Evolutionary conservation across 2,797 vertebrate species (phyloP).

Genomic region (Lates japonicus): DNA sequence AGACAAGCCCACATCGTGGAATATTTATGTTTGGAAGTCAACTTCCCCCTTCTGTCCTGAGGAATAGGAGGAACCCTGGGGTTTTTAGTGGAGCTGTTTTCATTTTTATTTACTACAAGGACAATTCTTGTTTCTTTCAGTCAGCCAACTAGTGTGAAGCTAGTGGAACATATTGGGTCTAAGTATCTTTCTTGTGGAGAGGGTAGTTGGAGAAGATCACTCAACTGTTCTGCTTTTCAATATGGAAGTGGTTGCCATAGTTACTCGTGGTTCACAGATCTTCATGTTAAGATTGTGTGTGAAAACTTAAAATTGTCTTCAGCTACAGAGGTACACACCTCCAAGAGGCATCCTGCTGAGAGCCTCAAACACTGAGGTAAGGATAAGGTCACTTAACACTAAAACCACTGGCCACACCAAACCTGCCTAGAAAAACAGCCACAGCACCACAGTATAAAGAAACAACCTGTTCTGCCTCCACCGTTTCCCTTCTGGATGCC

Average conservation of each 20-base stretch:
- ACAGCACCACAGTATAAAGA: constrained; percentile 57
- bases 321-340: constrained; percentile 1
- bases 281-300: background rate
- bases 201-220: background rate
- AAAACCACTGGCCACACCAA: constrained; percentile 53
- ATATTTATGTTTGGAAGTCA: constrained; percentile 70
- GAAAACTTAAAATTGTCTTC: constrained; percentile 21
- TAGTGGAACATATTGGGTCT: background rate
- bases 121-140: constrained; percentile 9
- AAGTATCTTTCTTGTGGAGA: background rate
- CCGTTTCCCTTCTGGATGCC: constrained; percentile 23
- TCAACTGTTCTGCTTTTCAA: background rate
- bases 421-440: constrained; percentile 59
- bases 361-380: constrained; percentile 51
- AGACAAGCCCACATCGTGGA: constrained; percentile 45
- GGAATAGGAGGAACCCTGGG: constrained; percentile 8
- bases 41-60: constrained; percentile 57
- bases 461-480: constrained; percentile 32
- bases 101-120: constrained; percentile 11
- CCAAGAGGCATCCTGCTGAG: constrained; percentile 31
- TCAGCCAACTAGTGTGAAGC: background rate
- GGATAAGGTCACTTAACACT: constrained; percentile 47
- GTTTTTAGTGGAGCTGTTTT: constrained; percentile 12
- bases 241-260: background rate
- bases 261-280: background rate